Conservation (phyloP, 2,113 vertebrate species). For the Pelecanus crispus region DNA sequence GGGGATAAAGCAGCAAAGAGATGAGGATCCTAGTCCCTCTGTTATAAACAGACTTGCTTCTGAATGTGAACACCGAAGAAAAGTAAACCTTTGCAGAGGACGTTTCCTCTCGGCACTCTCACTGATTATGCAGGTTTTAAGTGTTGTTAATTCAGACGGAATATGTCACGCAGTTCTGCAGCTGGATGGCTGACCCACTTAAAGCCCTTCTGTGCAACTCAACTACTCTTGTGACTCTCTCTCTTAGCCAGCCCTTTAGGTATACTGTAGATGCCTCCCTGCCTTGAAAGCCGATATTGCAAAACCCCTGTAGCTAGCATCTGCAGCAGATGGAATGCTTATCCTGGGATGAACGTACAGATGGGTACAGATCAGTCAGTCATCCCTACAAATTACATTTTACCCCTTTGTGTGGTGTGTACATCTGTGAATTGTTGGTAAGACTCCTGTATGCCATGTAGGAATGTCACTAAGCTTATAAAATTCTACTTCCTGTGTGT, state of each 20-base stretch:
- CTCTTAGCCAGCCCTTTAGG: background rate
- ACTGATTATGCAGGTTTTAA: conserved; percentile 28
- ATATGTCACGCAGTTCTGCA: conserved; percentile 1
- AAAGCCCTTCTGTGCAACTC: background rate
- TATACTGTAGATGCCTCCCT: conserved; percentile 1
- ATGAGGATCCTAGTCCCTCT: background rate
- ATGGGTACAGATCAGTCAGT: conserved; percentile 36
- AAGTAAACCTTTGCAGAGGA: background rate
- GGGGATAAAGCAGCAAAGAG: background rate
- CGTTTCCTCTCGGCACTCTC: background rate
- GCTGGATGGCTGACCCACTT: conserved; percentile 28
- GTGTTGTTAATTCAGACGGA: conserved; percentile 28
- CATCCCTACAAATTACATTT: conserved; percentile 44
- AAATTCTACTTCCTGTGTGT: background rate
- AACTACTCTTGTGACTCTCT: background rate
- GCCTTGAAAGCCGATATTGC: background rate
- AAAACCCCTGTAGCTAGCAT: conserved; percentile 12
- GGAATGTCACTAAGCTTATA: background rate
- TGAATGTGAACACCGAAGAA: background rate
- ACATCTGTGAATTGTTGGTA: conserved; percentile 18
- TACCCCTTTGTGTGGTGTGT: background rate
- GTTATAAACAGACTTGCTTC: background rate
- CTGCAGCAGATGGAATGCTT: conserved; percentile 54
- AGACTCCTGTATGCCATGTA: background rate
- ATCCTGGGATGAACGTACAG: background rate